These are phyloP conservation scores for Enteromius thamalakanensis DNA, from an alignment of 2,797 vertebrate genomes.

Conservation along the genomic window DNA sequence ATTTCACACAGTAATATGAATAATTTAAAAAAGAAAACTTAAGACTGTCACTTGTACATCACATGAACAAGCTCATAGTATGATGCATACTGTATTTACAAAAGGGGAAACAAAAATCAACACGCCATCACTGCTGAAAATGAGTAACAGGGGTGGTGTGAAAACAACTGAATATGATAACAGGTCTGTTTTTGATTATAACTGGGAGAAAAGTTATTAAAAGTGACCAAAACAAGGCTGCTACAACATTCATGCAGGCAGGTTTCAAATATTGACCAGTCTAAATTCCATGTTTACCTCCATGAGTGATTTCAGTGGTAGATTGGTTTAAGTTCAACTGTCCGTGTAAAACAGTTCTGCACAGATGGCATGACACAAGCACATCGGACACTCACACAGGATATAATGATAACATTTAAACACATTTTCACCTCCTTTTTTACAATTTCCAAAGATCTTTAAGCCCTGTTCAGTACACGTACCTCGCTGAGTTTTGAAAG, in stretches of 20 bases:
- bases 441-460: not conserved
- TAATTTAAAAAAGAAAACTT: not conserved
- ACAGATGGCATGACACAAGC: slow-evolving; percentile 1
- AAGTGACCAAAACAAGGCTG: slow-evolving; percentile 14
- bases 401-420: not conserved
- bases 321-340: not conserved
- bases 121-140: not conserved
- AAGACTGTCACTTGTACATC: not conserved
- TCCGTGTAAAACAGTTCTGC: not conserved
- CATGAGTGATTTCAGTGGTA: not conserved
- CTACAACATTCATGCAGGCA: not conserved
- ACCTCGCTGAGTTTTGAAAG: too few species aligned
- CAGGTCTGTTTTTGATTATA: not conserved
- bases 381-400: not conserved
- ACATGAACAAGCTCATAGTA: not conserved
- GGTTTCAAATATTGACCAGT: slow-evolving; percentile 19
- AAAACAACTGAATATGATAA: slow-evolving; percentile 11
- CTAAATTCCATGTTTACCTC: slow-evolving; percentile 35
- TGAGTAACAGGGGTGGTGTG: not conserved
- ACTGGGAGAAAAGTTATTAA: not conserved
- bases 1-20: slow-evolving; percentile 25
- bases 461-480: too few species aligned
- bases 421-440: not conserved
- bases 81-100: slow-evolving; percentile 3
- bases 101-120: not conserved